A percentile compares a stretch with the other conserved stretches of the same genome.
phyloP scores from a whole-genome alignment of 2,888 invertebrate genomes.

The Diabrotica balteata region DNA sequence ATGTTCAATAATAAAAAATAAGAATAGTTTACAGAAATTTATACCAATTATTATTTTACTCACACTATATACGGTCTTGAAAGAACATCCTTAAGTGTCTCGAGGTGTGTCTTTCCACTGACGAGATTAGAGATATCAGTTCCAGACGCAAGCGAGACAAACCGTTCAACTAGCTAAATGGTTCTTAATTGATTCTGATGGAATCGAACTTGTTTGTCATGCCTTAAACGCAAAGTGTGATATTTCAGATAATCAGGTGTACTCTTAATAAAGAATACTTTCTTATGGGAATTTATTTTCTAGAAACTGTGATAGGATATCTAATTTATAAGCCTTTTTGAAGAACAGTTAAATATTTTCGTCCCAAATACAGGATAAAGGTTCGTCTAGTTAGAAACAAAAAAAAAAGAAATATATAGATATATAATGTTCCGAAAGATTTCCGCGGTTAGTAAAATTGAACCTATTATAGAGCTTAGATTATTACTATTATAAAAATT shows the following conservation, averaged over 20 bases:
- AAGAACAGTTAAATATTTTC: not conserved
- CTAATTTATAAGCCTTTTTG: not conserved
- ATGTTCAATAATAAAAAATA: no score
- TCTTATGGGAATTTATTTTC: not conserved
- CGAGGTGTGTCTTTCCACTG: constrained; percentile 25
- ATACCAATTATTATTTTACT: not conserved
- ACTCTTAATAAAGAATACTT: constrained; percentile 7
- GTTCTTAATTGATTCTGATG: constrained; percentile 39
- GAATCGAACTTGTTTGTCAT: constrained; percentile 35
- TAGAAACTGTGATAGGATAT: not conserved
- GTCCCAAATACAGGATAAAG: no score
- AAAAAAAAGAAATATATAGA: no score
- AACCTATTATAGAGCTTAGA: no score
- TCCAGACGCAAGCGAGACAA: constrained; percentile 19
- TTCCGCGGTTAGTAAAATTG: no score
- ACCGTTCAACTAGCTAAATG: constrained; percentile 39
- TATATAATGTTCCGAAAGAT: no score
- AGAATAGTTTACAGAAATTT: no score
- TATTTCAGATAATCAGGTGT: constrained; percentile 5
- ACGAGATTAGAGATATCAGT: constrained; percentile 31
- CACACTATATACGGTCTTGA: not conserved
- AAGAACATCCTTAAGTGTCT: constrained; percentile 20
- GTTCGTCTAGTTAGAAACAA: no score
- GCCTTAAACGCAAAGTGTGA: constrained; percentile 14
- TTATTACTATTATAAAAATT: no score